These are phyloP conservation scores for Halocynthia roretzi DNA, from an alignment of 23 tunicate genomes.

Conservation along the genomic window DNA sequence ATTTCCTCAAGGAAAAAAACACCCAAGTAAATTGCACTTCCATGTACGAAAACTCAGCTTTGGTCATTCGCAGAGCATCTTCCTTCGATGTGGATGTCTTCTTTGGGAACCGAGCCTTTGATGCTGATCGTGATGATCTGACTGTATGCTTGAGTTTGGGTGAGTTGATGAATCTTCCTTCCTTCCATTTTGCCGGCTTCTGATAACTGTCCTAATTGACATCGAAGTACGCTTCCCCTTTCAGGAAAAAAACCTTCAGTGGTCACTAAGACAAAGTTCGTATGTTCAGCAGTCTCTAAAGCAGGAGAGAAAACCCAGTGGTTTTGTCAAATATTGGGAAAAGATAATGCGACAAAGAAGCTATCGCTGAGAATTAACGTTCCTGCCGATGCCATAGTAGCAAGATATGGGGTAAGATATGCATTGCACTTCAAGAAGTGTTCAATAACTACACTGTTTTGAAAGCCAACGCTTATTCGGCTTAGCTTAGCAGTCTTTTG, in stretches of 20 bases:
- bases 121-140: slow-evolving; percentile 38
- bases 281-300: slow-evolving; percentile 32
- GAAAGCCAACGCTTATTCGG: too few relatives aligned
- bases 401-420: slow-evolving; percentile 28
- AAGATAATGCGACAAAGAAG: slow-evolving; percentile 21
- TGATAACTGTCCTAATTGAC: too few relatives aligned
- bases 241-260: slow-evolving; percentile 46
- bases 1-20: slow-evolving; percentile 62
- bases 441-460: too few relatives aligned
- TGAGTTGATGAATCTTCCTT: background rate
- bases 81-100: slow-evolving; percentile 36
- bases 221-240: too few relatives aligned
- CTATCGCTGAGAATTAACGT: slow-evolving; percentile 38
- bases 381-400: slow-evolving; percentile 56
- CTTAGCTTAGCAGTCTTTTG: too few relatives aligned
- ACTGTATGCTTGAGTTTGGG: slow-evolving; percentile 59
- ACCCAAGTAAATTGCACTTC: slow-evolving; percentile 32
- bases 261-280: slow-evolving; percentile 42
- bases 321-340: slow-evolving; percentile 26
- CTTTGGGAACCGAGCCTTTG: slow-evolving; percentile 59
- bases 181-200: too few relatives aligned
- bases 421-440: background rate
- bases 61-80: slow-evolving; percentile 69
- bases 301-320: slow-evolving; percentile 37
- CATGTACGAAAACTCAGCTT: slow-evolving; percentile 40